Conservation (phyloP, 2,797 vertebrate species). For the Geotria australis region DNA sequence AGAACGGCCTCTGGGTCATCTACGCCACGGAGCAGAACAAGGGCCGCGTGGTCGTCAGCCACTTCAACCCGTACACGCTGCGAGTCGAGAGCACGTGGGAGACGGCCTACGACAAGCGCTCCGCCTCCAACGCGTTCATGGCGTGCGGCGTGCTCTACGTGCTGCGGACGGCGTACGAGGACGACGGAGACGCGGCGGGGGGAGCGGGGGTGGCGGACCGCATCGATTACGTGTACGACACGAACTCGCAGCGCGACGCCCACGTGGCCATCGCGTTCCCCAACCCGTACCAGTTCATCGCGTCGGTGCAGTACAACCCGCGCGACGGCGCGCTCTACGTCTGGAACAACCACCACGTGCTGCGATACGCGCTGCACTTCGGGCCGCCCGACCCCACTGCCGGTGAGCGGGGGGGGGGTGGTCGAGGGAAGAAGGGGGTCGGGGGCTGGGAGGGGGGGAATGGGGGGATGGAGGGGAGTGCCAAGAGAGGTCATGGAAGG, state of each 20-base stretch:
- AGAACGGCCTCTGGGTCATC: constrained; percentile 94
- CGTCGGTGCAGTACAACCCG: constrained; percentile 97
- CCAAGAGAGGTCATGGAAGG: too few relatives aligned
- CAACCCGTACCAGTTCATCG: constrained; percentile 95
- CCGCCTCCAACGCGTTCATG: constrained; percentile 94
- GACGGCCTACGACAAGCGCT: constrained; percentile 85
- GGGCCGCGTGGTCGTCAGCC: constrained; percentile 80
- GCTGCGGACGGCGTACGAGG: constrained; percentile 83
- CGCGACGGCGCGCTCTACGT: constrained; percentile 93
- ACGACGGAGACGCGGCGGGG: constrained; percentile 89
- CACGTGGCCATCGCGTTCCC: constrained; percentile 78
- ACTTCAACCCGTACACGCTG: constrained; percentile 76
- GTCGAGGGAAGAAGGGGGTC: background rate
- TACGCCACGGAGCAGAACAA: constrained; percentile 98
- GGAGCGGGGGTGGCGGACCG: constrained; percentile 38
- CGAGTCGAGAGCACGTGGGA: constrained; percentile 91
- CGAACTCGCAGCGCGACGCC: constrained; percentile 72
- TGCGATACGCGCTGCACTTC: constrained; percentile 90
- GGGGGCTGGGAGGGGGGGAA: background rate
- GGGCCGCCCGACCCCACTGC: constrained; percentile 42
- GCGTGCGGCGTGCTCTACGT: constrained; percentile 96
- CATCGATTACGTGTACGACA: constrained; percentile 98
- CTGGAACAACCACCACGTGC: constrained; percentile 97
- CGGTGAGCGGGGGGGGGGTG: background rate
- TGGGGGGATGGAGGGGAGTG: background rate